phyloP scores from a whole-genome alignment of 2,888 invertebrate species.

The Iphiclides podalirius region DNA sequence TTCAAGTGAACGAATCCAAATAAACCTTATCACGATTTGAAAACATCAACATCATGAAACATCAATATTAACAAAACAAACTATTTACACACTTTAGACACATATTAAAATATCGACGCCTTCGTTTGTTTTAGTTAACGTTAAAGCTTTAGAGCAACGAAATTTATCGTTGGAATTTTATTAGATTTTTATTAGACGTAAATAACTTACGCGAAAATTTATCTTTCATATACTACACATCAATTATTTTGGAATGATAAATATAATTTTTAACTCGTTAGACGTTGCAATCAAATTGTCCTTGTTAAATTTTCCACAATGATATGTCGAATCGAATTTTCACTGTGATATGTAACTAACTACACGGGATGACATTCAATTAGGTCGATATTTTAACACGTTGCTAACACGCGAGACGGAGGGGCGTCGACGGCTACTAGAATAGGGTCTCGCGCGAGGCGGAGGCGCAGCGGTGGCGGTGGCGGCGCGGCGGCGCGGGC shows the following conservation, averaged over 20 bases:
- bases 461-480: constrained; percentile 65
- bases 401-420: constrained; percentile 53
- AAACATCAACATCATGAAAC: constrained; percentile 73
- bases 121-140: constrained; percentile 26
- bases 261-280: constrained; percentile 15
- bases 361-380: constrained; percentile 14
- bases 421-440: constrained; percentile 67
- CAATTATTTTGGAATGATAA: constrained; percentile 14
- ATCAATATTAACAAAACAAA: constrained; percentile 73
- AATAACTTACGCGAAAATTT: constrained; percentile 11
- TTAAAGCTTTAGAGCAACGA: constrained; percentile 24
- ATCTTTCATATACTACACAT: neutral
- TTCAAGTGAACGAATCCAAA: constrained; percentile 15
- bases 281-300: constrained; percentile 18
- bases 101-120: constrained; percentile 66
- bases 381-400: constrained; percentile 65
- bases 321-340: constrained; percentile 56
- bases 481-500: constrained; percentile 46
- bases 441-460: constrained; percentile 91
- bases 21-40: constrained; percentile 50
- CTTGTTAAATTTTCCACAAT: constrained; percentile 42
- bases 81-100: constrained; percentile 59
- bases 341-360: constrained; percentile 55
- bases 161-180: constrained; percentile 12
- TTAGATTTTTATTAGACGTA: constrained; percentile 17